A percentile compares a stretch with the other conserved stretches of the same genome.
These are phyloP conservation scores for Boloria selene DNA, from an alignment of 2,888 invertebrate species.

Conservation along the genomic window DNA sequence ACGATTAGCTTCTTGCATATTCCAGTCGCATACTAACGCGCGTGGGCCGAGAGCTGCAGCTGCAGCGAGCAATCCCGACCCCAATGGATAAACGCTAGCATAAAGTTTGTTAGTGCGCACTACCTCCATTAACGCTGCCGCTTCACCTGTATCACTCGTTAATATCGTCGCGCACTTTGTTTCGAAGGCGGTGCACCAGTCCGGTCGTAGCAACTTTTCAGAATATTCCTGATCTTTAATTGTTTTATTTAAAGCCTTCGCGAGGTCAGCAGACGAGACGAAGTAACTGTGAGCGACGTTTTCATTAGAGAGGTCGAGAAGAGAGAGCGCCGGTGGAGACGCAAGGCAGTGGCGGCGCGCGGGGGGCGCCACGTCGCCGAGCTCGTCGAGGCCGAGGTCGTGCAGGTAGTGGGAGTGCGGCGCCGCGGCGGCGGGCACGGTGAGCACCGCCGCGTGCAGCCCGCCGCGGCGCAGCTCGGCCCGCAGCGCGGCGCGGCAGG, in stretches of 20 bases:
- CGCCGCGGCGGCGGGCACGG: slow-evolving; percentile 50
- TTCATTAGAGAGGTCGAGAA: slow-evolving; percentile 58
- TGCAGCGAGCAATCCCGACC: slow-evolving; percentile 35
- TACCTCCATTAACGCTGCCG: slow-evolving; percentile 46
- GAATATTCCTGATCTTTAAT: neutral
- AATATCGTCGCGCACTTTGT: slow-evolving; percentile 53
- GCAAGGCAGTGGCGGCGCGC: slow-evolving; percentile 57
- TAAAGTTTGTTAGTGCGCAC: slow-evolving; percentile 47
- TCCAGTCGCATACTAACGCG: slow-evolving; percentile 54
- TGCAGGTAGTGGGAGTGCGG: slow-evolving; percentile 50
- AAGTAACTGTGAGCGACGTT: slow-evolving; percentile 48
- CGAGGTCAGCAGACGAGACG: slow-evolving; percentile 34
- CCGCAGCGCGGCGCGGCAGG: slow-evolving; percentile 45
- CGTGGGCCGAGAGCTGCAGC: slow-evolving; percentile 29
- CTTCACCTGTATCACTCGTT: slow-evolving; percentile 53
- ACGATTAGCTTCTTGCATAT: slow-evolving; percentile 39
- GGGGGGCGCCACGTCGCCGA: slow-evolving; percentile 58
- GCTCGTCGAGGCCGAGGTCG: slow-evolving; percentile 58
- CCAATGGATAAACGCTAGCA: slow-evolving; percentile 46
- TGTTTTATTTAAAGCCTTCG: slow-evolving; percentile 6
- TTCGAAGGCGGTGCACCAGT: slow-evolving; percentile 67
- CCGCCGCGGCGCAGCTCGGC: slow-evolving; percentile 44
- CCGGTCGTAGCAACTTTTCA: slow-evolving; percentile 71
- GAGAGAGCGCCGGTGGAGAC: slow-evolving; percentile 50
- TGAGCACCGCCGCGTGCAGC: slow-evolving; percentile 50